Evolutionary conservation across 2,888 invertebrate genomes (phyloP).

Genomic region (Meghimatium bilineatum): DNA sequence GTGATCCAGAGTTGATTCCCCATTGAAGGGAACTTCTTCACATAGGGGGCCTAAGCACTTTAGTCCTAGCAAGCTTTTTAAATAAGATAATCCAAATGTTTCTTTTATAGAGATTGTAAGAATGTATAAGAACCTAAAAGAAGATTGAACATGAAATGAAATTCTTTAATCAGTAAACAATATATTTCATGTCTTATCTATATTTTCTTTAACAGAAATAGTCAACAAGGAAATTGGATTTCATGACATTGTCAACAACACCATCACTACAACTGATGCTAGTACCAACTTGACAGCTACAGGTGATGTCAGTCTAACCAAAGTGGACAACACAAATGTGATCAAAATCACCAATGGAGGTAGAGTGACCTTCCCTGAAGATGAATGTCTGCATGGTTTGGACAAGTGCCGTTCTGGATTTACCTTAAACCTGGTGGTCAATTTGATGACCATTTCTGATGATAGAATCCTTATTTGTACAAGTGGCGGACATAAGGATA

Average conservation of each 20-base stretch:
- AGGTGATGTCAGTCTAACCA: conserved; percentile 28
- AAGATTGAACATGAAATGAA: too few species aligned
- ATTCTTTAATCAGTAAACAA: too few species aligned
- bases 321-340: conserved; percentile 15
- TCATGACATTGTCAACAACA: conserved; percentile 27
- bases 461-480: conserved; percentile 23
- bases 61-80: too few species aligned
- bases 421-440: conserved; percentile 40
- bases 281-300: conserved; percentile 15
- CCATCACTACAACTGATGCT: conserved; percentile 10
- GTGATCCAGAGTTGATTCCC: too few species aligned
- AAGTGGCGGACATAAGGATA: conserved; percentile 11
- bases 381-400: conserved; percentile 38
- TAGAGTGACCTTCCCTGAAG: conserved; percentile 22
- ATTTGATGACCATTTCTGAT: conserved; percentile 20
- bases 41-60: too few species aligned
- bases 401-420: conserved; percentile 43
- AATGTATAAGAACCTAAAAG: too few species aligned
- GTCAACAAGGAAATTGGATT: background rate
- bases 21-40: too few species aligned
- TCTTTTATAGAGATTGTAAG: too few species aligned
- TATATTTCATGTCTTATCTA: too few species aligned
- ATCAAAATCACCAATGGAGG: conserved; percentile 34
- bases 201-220: conserved; percentile 2
- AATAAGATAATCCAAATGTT: too few species aligned